Percentiles rank a stretch among this genome's conserved stretches.
These are phyloP conservation scores for Reinhardtius hippoglossoides DNA, from an alignment of 2,113 vertebrate genomes.

Conservation along the genomic window DNA sequence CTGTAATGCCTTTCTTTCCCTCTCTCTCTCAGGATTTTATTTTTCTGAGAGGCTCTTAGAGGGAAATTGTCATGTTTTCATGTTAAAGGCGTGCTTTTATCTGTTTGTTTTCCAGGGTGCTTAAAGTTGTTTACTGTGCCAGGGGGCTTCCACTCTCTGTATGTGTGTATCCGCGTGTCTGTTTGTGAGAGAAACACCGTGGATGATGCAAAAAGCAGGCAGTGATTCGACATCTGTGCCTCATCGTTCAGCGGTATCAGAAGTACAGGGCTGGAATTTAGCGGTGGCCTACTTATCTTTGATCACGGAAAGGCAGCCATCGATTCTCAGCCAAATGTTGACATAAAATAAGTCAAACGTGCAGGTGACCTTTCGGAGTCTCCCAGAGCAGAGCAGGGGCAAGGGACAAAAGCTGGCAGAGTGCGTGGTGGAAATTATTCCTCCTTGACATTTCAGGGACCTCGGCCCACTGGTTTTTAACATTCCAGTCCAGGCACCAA, in stretches of 20 bases:
- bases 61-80: conserved; percentile 80
- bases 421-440: conserved; percentile 80
- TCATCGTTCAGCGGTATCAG: conserved; percentile 40
- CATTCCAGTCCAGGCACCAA: conserved; percentile 76
- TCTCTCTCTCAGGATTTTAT: conserved; percentile 72
- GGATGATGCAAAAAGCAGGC: conserved; percentile 76
- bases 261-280: conserved; percentile 27
- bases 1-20: conserved; percentile 71
- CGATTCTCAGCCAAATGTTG: conserved; percentile 80
- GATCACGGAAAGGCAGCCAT: conserved; percentile 75
- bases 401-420: conserved; percentile 69
- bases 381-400: conserved; percentile 59
- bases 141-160: conserved; percentile 58
- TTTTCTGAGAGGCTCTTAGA: conserved; percentile 77
- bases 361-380: conserved; percentile 79
- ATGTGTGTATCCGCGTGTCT: conserved; percentile 1
- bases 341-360: conserved; percentile 82
- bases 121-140: conserved; percentile 80
- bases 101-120: conserved; percentile 79
- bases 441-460: conserved; percentile 83
- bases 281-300: conserved; percentile 76
- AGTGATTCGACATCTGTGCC: conserved; percentile 62
- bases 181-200: conserved; percentile 45
- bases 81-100: conserved; percentile 81
- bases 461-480: conserved; percentile 71